Evolutionary conservation across 2,113 vertebrate genomes (phyloP), one percentile per base, ranked within the genome.

Genomic region (Amphiprion ocellaris): DNA sequence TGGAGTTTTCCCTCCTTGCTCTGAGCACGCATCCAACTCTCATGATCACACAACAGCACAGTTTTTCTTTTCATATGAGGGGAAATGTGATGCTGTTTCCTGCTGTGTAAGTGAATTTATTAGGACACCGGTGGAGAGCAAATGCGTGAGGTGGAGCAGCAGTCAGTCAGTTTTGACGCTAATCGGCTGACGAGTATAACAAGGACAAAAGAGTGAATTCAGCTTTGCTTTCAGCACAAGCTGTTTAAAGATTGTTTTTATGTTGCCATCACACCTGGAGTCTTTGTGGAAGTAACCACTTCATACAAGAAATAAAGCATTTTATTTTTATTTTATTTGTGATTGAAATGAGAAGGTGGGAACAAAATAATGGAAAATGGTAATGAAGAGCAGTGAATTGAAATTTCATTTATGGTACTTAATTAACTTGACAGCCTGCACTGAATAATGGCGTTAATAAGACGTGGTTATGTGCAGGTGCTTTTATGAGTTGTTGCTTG

Each of bases 71-170:
- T 67, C 41, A 68, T 33, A 16, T 46, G 56, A 52, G 50, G 47
- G 71, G 37, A 75, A 81, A 75, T 21, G 14, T 64, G 23, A 54
- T 33, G 24, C 33, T 60, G 2, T 16, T 52, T 85, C 53, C 77
- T 73, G 61, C 77, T 50, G 47, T 19, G 28, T 24, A n/a, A 62
- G 56, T 79, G 39, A 44, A 72, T 82, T 73, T 61, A 47, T 74
- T 26, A 9, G 53, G 46, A 62, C 23, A 44, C 53, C 30, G 58
- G 70, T 23, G n/a, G n/a, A 7, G 47, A 72, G 14, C 3, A 30
- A 49, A 55, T 21, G 21, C 17, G 60, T 60, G 56, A 83, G 44
- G 10, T 63, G 58, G 60, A 65, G 39, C 60, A 62, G 61, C 2
- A 24, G 23, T 63, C 84, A 46, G 60, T 77, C 66, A 50, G 47